phyloP scores from a whole-genome alignment of 1,140 invertebrate species.

The Meloidogyne hapla region DNA sequence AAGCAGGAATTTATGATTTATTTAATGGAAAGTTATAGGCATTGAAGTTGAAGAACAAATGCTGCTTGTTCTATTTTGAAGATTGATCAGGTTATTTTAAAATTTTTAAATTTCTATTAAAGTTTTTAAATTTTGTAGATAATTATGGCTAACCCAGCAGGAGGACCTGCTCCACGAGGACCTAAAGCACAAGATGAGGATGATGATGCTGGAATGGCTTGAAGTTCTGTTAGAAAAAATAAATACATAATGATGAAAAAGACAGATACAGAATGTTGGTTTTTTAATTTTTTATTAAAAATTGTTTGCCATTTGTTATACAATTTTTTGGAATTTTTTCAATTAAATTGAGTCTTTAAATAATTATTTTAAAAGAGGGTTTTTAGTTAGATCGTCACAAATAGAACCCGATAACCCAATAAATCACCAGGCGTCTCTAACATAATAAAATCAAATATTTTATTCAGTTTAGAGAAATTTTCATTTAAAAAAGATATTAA shows the following conservation, averaged over 20 bases:
- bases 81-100: conserved; percentile 75
- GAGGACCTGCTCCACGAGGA: conserved; percentile 55
- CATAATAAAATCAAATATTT: no score
- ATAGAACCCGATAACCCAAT: no score
- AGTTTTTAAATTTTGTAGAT: conserved; percentile 45
- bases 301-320: no score
- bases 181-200: conserved; percentile 61
- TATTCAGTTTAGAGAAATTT: neutral
- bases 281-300: neutral
- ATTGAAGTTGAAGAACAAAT: conserved; percentile 86
- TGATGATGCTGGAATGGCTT: conserved; percentile 62
- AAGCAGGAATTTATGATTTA: conserved; percentile 79
- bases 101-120: no score
- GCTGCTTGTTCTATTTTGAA: conserved; percentile 88
- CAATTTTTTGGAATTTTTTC: no score
- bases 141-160: conserved; percentile 62
- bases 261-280: neutral
- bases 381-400: no score
- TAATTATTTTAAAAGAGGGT: no score
- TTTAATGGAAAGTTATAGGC: conserved; percentile 87
- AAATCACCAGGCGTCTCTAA: no score
- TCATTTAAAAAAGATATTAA: no score
- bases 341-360: no score
- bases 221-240: neutral
- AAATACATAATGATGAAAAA: no score